Evolutionary conservation across 2,113 vertebrate genomes (phyloP), one percentile per base, ranked within the genome.

Genomic region (Centropus bengalensis): DNA sequence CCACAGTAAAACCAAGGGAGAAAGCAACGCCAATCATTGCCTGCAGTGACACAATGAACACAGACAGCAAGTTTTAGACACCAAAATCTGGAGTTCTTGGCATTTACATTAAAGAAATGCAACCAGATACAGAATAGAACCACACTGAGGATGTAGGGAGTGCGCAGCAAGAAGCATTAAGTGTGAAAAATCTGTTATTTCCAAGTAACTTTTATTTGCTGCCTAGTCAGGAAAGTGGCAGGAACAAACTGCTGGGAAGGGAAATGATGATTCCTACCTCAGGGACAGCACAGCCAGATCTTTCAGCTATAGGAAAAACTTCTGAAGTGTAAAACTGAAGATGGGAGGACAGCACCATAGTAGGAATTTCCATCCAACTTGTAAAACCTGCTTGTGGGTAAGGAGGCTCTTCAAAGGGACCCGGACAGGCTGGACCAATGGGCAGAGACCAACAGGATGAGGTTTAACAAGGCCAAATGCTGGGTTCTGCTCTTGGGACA

Each of bases 21-120:
- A 99, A 99, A 58, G 99, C 99, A 49, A 99, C 95, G 2, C 99
- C 99, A 13, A 99, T 99, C 98, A 99, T 99, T 10, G 99, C 99
- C 99, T 99, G 95, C 32, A 67, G 66, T 67, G 22, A 92, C 5
- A 28, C 38, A 96, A 59, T 5, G 8, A 92, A 77, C 38, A 79
- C 9, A 74, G 22, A 82, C 19, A 22, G 3, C 2, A 3, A n/a
- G 38, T 8, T 75, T 76, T 7, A 93, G 56, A 63, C 24, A 78
- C 5, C 45, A 12, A 12, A 0, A 22, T 82, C 7, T 40, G 42
- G 23, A 38, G 77, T 74, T 88, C 32, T 54, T 73, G 59, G 28
- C 28, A 69, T 56, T 58, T 83, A 24, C 22, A 51, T 62, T 51
- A 38, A 62, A 32, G 70, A 88, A 88, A 85, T 24, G n/a, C 66